Conservation (phyloP, 2,797 vertebrate genomes). For the Bryconaethiops microstoma region DNA sequence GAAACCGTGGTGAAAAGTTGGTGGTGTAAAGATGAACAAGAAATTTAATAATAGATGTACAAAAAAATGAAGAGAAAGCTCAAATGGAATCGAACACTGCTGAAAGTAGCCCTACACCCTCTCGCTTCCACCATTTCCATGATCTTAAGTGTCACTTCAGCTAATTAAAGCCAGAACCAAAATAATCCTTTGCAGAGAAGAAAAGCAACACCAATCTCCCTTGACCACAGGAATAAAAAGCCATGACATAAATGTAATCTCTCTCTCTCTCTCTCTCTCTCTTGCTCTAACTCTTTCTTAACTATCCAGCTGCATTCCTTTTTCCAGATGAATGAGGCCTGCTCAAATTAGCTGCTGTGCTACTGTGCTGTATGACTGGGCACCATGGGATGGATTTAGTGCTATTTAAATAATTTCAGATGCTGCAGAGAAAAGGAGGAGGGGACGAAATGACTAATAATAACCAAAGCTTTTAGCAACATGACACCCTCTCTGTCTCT, state of each 20-base stretch:
- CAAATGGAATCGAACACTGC: not conserved
- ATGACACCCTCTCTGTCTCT: constrained; percentile 51
- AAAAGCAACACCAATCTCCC: constrained; percentile 58
- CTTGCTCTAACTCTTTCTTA: constrained; percentile 42
- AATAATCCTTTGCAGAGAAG: constrained; percentile 61
- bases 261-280: not conserved
- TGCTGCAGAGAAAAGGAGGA: constrained; percentile 68
- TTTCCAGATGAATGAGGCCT: constrained; percentile 66
- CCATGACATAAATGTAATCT: not conserved
- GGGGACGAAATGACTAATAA: constrained; percentile 74
- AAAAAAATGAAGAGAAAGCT: constrained; percentile 38
- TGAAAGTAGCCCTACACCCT: not conserved
- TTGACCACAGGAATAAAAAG: constrained; percentile 22
- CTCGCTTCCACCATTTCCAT: constrained; percentile 30
- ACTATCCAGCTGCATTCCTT: constrained; percentile 65
- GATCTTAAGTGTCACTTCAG: constrained; percentile 52
- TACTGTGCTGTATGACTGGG: constrained; percentile 48
- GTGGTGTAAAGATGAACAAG: not conserved
- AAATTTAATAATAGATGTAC: not conserved
- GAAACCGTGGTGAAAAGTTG: not conserved
- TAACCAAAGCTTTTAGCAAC: constrained; percentile 65
- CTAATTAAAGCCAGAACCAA: constrained; percentile 64
- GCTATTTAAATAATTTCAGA: constrained; percentile 76
- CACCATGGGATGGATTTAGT: constrained; percentile 63
- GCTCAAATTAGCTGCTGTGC: constrained; percentile 65